phyloP scores from a whole-genome alignment of 2,797 vertebrate genomes.

The Setipinna tenuifilis region DNA sequence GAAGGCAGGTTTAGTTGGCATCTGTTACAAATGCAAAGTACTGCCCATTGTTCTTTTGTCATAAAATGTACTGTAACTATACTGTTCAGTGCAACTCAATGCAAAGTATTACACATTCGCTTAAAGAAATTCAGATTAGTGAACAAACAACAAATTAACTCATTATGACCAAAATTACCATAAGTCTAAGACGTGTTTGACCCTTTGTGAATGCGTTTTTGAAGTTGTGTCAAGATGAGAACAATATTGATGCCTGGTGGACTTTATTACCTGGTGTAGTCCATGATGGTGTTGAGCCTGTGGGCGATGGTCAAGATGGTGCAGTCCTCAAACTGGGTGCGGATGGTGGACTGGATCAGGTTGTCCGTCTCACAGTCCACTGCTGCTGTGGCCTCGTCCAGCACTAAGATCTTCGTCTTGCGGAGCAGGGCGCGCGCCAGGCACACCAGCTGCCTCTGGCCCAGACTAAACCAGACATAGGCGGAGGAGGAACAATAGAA shows the following conservation, averaged over 20 bases:
- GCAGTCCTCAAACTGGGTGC: constrained; percentile 78
- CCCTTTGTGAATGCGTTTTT: too few species aligned
- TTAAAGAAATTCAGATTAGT: too few species aligned
- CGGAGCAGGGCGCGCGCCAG: constrained; percentile 92
- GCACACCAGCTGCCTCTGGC: constrained; percentile 93
- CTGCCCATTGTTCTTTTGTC: too few species aligned
- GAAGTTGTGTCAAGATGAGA: too few species aligned
- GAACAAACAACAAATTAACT: too few species aligned
- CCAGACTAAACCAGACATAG: constrained; percentile 73
- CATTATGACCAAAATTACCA: too few species aligned
- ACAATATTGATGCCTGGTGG: background rate
- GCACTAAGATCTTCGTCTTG: constrained; percentile 91
- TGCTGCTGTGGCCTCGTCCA: constrained; percentile 95
- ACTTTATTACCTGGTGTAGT: constrained; percentile 76
- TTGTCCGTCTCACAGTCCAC: constrained; percentile 86
- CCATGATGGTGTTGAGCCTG: constrained; percentile 84
- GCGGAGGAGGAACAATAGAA: background rate
- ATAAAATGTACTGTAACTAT: too few species aligned
- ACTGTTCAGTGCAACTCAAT: too few species aligned
- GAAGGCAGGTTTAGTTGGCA: too few species aligned
- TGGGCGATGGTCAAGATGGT: constrained; percentile 85
- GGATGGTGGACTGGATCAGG: constrained; percentile 85
- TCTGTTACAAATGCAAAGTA: too few species aligned
- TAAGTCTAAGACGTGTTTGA: too few species aligned
- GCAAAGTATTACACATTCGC: too few species aligned